phyloP scores from a whole-genome alignment of 2,888 invertebrate species.

The Amorpha juglandis region DNA sequence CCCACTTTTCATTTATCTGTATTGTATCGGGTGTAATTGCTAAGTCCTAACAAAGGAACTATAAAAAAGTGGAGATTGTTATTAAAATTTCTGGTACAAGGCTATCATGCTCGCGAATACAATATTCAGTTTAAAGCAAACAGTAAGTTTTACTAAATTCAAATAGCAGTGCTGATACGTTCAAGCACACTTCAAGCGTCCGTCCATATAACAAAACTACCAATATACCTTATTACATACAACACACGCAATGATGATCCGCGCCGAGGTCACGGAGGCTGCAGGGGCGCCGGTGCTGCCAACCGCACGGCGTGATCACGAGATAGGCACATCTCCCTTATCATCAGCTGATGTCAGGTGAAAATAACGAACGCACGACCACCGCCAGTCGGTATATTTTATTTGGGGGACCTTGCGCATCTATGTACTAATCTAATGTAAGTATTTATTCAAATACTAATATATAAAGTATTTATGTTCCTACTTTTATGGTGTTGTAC shows the following conservation, averaged over 20 bases:
- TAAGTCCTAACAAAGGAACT: too few relatives aligned
- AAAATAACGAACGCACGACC: conserved; percentile 55
- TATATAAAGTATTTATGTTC: not conserved
- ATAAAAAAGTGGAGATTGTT: too few relatives aligned
- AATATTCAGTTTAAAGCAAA: too few relatives aligned
- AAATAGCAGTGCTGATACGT: not conserved
- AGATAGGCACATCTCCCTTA: conserved; percentile 81
- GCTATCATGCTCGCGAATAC: too few relatives aligned
- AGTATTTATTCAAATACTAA: conserved; percentile 40
- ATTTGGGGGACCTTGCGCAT: conserved; percentile 40
- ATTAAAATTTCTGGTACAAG: too few relatives aligned
- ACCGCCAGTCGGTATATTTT: conserved; percentile 47
- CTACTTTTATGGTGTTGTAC: not conserved
- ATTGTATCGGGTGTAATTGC: too few relatives aligned
- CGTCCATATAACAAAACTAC: conserved; percentile 2
- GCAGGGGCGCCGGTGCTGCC: conserved; percentile 70
- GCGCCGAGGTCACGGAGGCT: conserved; percentile 66
- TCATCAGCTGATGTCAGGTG: conserved; percentile 74
- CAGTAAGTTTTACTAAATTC: not conserved
- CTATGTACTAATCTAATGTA: conserved; percentile 46
- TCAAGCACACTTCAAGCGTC: not conserved
- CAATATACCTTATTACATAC: conserved; percentile 8
- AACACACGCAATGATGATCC: conserved; percentile 50
- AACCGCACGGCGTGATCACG: conserved; percentile 74
- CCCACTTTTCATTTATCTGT: too few relatives aligned